Evolutionary conservation across 2,888 invertebrate genomes (phyloP), one percentile per base, ranked within the genome.

Genomic region (Griposia aprilina): DNA sequence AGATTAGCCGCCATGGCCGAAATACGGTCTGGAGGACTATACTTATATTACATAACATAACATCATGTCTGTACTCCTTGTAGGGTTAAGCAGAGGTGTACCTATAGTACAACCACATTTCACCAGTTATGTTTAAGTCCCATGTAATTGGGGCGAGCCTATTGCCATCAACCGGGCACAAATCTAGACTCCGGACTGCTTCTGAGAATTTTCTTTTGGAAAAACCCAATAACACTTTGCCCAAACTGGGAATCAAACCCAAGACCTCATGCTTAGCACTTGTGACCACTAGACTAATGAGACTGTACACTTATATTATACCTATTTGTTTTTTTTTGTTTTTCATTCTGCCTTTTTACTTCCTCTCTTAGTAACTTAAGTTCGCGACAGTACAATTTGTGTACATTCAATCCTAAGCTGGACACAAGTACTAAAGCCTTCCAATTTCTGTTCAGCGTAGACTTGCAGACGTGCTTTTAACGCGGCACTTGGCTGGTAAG

Each of bases 391-490:
- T 85, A 85, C 85, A 45, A 66, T 15, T 60, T 85, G 67, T 74
- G 74, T 86, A 75, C 78, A 78, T 80, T 82, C 70, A 73, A 81
- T 83, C 30, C 69, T 68, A 68, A 74, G 63, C 66, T 73, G 83
- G 79, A 82, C 76, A 81, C 50, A 67, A 78, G 70, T 50, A 71
- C 74, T 78, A 48, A 50, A 73, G 52, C 72, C 23, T 71, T 80
- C 41, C 76, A 75, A 86, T 82, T 76, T 80, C 55, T 62, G 69
- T 74, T 57, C 74, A 82, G 67, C 78, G 69, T 72, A 45, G 26
- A 45, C 57, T 83, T n/a, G 66, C 81, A 79, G 72, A 82, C 71
- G 20, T 62, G 78, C 81, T 78, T 88, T 80, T 65, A 71, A 65
- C 71, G 36, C 23, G 23, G 66, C 76, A 26, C 72, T 68, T 26